Conservation (phyloP, 1,140 invertebrate genomes). For the Nixonia krombeini region DNA sequence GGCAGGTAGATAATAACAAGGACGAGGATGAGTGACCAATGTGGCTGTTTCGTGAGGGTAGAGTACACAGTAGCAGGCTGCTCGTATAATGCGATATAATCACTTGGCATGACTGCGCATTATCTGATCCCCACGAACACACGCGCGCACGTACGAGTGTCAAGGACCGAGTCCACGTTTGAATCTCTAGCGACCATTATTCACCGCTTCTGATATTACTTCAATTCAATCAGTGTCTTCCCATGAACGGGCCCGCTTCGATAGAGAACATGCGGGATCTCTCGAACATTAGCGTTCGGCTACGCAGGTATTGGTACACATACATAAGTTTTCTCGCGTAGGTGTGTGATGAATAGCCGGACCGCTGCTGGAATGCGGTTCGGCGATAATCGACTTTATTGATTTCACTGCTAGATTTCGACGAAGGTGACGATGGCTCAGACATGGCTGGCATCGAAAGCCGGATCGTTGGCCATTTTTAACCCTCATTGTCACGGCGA, state of each 20-base stretch:
- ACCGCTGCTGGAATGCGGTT: slow-evolving; percentile 58
- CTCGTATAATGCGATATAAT: slow-evolving; percentile 73
- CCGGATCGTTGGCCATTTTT: slow-evolving; percentile 36
- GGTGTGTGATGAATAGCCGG: slow-evolving; percentile 62
- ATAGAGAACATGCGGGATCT: slow-evolving; percentile 19
- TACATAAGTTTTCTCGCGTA: too few species aligned
- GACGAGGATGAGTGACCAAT: slow-evolving; percentile 41
- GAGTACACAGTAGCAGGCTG: slow-evolving; percentile 71
- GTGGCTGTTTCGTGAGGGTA: slow-evolving; percentile 59
- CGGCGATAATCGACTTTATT: slow-evolving; percentile 58
- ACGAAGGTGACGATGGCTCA: slow-evolving; percentile 50
- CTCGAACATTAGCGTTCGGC: slow-evolving; percentile 41
- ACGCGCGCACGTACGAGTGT: slow-evolving; percentile 54
- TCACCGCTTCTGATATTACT: slow-evolving; percentile 72
- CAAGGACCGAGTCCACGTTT: slow-evolving; percentile 62
- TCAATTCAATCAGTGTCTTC: slow-evolving; percentile 73
- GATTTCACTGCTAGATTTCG: slow-evolving; percentile 46
- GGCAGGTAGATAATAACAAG: slow-evolving; percentile 25
- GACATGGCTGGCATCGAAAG: slow-evolving; percentile 15
- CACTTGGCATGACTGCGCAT: slow-evolving; percentile 71
- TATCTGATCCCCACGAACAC: slow-evolving; percentile 68
- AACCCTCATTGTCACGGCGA: not conserved
- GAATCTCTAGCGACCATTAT: slow-evolving; percentile 69
- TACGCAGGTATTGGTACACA: slow-evolving; percentile 28
- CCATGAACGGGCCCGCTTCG: slow-evolving; percentile 53